Percentiles rank a stretch among this genome's conserved stretches.
These are phyloP conservation scores for Maniola hyperantus DNA, from an alignment of 2,888 invertebrate species.

Conservation along the genomic window DNA sequence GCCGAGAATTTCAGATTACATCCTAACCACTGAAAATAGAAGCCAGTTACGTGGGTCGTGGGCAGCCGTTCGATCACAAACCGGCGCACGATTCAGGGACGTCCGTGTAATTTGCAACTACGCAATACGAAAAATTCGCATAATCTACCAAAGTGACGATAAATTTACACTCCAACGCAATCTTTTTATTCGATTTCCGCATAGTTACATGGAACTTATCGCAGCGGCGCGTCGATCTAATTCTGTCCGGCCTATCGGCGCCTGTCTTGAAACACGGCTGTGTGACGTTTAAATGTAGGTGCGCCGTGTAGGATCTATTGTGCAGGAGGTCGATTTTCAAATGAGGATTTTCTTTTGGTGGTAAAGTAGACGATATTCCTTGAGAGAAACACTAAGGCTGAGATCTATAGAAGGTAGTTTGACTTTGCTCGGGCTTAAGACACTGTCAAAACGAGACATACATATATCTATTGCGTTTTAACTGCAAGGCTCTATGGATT, in stretches of 20 bases:
- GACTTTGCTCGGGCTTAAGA: too few relatives aligned
- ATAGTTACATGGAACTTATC: slow-evolving; percentile 69
- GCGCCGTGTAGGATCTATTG: slow-evolving; percentile 46
- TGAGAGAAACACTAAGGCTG: too few relatives aligned
- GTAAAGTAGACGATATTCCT: too few relatives aligned
- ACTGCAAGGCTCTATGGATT: too few relatives aligned
- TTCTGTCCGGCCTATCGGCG: slow-evolving; percentile 64
- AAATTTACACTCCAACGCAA: slow-evolving; percentile 75
- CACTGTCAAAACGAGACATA: too few relatives aligned
- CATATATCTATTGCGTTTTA: too few relatives aligned
- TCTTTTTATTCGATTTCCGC: slow-evolving; percentile 77
- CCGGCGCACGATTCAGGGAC: slow-evolving; percentile 63
- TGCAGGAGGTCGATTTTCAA: slow-evolving; percentile 62
- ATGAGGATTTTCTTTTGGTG: slow-evolving; percentile 49
- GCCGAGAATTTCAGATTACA: slow-evolving; percentile 63
- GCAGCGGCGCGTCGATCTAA: slow-evolving; percentile 68
- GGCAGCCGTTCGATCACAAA: slow-evolving; percentile 70
- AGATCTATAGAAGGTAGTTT: too few relatives aligned
- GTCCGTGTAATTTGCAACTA: slow-evolving; percentile 59
- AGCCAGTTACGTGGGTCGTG: slow-evolving; percentile 72
- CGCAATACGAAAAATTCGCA: slow-evolving; percentile 63
- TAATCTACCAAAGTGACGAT: slow-evolving; percentile 68
- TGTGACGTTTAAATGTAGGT: slow-evolving; percentile 57
- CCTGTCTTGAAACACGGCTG: slow-evolving; percentile 66
- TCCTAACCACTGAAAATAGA: slow-evolving; percentile 67